Percentiles rank a stretch among this genome's conserved stretches.
Evolutionary conservation across 2,113 vertebrate species (phyloP).

Genomic region (Meriones unguiculatus): DNA sequence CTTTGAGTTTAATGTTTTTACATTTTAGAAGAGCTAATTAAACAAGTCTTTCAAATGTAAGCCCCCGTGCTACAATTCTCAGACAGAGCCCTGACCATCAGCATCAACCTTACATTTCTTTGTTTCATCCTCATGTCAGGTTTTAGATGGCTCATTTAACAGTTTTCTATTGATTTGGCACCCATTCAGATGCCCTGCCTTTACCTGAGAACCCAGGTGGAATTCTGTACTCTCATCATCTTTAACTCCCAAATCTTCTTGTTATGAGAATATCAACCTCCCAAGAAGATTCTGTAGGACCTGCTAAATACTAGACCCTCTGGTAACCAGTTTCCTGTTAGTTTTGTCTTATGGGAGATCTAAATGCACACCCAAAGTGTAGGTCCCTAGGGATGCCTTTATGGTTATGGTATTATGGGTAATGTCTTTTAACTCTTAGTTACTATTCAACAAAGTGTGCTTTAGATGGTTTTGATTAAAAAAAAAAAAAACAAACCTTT

Average conservation of each 20-base stretch:
- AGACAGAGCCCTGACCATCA: not conserved
- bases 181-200: not conserved
- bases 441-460: not conserved
- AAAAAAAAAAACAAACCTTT: too few species aligned
- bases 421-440: not conserved
- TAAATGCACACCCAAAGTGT: not conserved
- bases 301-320: not conserved
- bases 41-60: not conserved
- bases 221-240: not conserved
- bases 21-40: not conserved
- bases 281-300: not conserved
- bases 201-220: not conserved
- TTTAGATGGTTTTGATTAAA: not conserved
- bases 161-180: not conserved
- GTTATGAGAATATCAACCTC: not conserved
- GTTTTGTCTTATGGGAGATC: not conserved
- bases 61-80: not conserved
- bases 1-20: not conserved
- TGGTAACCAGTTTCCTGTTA: not conserved
- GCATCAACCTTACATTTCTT: slow-evolving; percentile 30
- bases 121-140: not conserved
- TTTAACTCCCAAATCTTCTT: not conserved
- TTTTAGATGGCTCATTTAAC: not conserved
- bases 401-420: not conserved
- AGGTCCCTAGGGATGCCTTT: not conserved